phyloP scores from a whole-genome alignment of 2,888 invertebrate genomes.

The Dynastes tityus region DNA sequence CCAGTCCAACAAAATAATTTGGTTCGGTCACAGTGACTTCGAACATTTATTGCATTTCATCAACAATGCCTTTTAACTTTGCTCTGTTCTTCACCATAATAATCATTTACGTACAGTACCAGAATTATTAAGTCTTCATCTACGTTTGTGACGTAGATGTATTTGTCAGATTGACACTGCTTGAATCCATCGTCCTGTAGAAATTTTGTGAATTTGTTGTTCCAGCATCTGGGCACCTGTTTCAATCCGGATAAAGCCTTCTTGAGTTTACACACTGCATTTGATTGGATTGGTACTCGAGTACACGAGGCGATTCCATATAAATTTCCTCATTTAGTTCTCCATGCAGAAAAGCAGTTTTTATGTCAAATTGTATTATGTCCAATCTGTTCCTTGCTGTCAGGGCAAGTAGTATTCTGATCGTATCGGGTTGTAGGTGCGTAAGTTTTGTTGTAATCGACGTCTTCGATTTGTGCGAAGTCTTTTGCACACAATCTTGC shows the following conservation, averaged over 20 bases:
- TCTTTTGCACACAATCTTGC: background rate
- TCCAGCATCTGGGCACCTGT: slow-evolving; percentile 54
- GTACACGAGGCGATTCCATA: slow-evolving; percentile 52
- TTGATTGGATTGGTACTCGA: slow-evolving; percentile 10
- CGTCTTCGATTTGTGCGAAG: slow-evolving; percentile 45
- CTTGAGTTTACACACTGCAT: background rate
- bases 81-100: no score
- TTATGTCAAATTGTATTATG: slow-evolving; percentile 56
- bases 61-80: no score
- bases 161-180: no score
- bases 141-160: background rate
- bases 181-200: slow-evolving; percentile 36
- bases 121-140: slow-evolving; percentile 22
- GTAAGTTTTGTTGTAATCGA: no score
- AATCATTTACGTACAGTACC: slow-evolving; percentile 52
- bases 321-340: slow-evolving; percentile 55
- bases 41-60: no score
- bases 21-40: no score
- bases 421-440: no score
- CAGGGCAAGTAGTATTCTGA: no score
- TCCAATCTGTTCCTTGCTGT: slow-evolving; percentile 48
- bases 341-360: slow-evolving; percentile 58
- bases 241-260: slow-evolving; percentile 54
- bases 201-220: slow-evolving; percentile 5
- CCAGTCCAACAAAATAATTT: no score